Evolutionary conservation across 2,888 invertebrate genomes (phyloP).

Genomic region (Lasioglossum oenotherae): DNA sequence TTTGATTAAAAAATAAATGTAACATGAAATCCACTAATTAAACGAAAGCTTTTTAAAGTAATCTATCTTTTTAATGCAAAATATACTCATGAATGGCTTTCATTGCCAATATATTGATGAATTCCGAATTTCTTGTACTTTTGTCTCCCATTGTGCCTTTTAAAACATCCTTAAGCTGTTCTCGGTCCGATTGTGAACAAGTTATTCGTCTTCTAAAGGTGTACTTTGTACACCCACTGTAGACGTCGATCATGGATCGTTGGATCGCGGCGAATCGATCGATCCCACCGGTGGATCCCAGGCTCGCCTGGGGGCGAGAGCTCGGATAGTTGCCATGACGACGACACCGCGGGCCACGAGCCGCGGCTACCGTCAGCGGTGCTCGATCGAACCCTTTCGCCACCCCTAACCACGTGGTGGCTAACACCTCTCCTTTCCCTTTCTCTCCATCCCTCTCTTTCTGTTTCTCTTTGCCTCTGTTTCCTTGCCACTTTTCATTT

Average conservation of each 20-base stretch:
- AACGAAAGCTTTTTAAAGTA: no score
- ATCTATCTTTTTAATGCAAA: no score
- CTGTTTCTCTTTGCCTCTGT: not conserved
- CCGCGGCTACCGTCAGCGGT: constrained; percentile 72
- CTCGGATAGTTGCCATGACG: constrained; percentile 77
- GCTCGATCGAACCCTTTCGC: constrained; percentile 75
- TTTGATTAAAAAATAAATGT: no score
- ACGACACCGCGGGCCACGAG: constrained; percentile 74
- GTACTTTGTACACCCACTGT: no score
- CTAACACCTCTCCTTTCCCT: not conserved
- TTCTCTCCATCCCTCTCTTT: not conserved
- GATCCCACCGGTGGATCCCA: constrained; percentile 75
- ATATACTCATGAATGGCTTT: no score
- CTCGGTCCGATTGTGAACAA: no score
- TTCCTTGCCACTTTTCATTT: constrained; percentile 4
- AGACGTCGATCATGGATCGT: not conserved
- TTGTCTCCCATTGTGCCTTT: no score
- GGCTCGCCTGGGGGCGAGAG: constrained; percentile 75
- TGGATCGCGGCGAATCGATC: constrained; percentile 68
- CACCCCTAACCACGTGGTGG: constrained; percentile 24
- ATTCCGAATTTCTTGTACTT: no score
- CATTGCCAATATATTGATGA: no score
- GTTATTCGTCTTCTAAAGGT: no score
- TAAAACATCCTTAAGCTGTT: no score
- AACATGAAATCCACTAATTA: no score